Conservation (phyloP, 2,113 vertebrate species). For the Prionailurus bengalensis region DNA sequence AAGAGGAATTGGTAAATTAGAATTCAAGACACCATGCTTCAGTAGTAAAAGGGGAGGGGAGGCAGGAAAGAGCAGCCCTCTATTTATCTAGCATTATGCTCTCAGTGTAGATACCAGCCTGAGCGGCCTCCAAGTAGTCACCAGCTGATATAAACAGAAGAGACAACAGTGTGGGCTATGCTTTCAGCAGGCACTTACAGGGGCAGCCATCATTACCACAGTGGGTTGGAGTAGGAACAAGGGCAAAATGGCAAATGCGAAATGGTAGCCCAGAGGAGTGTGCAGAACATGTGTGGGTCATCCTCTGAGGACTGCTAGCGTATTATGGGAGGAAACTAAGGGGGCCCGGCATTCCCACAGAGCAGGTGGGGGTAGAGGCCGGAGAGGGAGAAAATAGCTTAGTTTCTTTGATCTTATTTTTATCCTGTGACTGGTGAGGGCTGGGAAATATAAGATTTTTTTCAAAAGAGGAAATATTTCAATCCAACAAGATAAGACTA, state of each 20-base stretch:
- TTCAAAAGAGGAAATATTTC: conserved; percentile 33
- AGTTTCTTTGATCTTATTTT: conserved; percentile 47
- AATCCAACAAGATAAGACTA: background rate
- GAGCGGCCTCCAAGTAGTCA: background rate
- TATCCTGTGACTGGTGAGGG: conserved; percentile 14
- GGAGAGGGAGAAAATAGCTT: background rate
- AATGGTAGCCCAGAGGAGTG: background rate
- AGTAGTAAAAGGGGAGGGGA: too few relatives aligned
- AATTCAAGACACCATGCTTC: background rate
- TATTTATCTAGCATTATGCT: background rate
- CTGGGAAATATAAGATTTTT: background rate
- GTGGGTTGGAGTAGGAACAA: background rate
- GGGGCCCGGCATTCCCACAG: background rate
- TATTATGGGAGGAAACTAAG: background rate
- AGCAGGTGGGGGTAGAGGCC: background rate
- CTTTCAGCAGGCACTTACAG: background rate
- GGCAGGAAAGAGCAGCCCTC: background rate
- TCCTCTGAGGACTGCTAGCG: background rate
- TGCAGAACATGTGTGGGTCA: background rate
- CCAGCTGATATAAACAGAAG: background rate
- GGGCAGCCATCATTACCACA: background rate
- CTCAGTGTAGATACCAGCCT: background rate
- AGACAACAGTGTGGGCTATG: background rate
- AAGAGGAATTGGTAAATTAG: conserved; percentile 10
- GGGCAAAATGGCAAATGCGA: background rate